These are phyloP conservation scores for Drosophila borealis DNA, from an alignment of 2,888 invertebrate genomes.

Conservation along the genomic window DNA sequence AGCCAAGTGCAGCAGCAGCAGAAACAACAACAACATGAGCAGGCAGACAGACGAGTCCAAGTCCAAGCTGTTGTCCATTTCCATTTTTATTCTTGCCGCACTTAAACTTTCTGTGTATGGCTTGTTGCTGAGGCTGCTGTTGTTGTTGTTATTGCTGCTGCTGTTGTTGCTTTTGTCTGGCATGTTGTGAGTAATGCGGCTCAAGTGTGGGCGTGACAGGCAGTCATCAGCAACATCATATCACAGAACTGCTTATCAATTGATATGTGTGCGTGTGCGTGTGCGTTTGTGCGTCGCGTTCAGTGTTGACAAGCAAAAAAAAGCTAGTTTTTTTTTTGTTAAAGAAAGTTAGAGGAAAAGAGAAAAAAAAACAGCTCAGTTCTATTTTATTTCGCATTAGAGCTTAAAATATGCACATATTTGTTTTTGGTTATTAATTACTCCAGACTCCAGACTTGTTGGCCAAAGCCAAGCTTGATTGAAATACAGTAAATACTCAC, in stretches of 20 bases:
- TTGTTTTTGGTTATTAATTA: neutral
- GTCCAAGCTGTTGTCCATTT: constrained; percentile 31
- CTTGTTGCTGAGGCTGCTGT: constrained; percentile 2
- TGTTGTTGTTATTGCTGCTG: constrained; percentile 11
- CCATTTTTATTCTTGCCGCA: constrained; percentile 40
- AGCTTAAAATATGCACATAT: neutral
- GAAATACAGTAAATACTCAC: no score
- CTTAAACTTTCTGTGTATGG: constrained; percentile 45
- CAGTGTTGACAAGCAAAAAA: constrained; percentile 1
- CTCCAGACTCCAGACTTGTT: no score
- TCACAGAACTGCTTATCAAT: constrained; percentile 52
- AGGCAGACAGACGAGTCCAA: constrained; percentile 30
- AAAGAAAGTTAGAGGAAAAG: neutral
- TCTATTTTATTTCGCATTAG: neutral
- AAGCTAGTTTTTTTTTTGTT: constrained; percentile 9
- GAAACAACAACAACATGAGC: constrained; percentile 14
- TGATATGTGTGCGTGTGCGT: constrained; percentile 14
- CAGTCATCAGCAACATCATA: constrained; percentile 50
- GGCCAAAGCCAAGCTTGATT: no score
- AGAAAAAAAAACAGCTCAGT: neutral
- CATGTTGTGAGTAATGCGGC: constrained; percentile 47
- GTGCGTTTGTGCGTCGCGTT: constrained; percentile 14
- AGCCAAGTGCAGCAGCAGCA: constrained; percentile 55
- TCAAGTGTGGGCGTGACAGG: constrained; percentile 54
- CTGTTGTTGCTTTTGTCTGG: neutral